Evolutionary conservation across 2,113 vertebrate genomes (phyloP).

Genomic region (Calyptomena viridis): DNA sequence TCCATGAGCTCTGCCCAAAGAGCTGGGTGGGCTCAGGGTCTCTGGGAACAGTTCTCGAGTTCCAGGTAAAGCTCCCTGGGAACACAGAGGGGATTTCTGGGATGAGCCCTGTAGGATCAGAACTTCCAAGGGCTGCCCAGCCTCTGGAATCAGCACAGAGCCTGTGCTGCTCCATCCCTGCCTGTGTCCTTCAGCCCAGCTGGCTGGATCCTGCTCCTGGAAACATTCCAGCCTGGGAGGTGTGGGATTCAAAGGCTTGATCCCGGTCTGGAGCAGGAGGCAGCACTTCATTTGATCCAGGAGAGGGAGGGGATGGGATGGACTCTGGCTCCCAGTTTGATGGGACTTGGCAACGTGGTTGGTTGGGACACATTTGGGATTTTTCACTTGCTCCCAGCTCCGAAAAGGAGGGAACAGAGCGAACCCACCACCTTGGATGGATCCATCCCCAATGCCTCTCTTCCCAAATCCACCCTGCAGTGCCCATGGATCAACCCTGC

Average conservation of each 20-base stretch:
- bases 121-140: not conserved
- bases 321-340: not conserved
- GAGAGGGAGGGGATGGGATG: not conserved
- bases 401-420: not conserved
- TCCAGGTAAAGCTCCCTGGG: not conserved
- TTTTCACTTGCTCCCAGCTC: not conserved
- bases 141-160: rapidly evolving
- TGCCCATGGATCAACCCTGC: rapidly evolving
- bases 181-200: rapidly evolving
- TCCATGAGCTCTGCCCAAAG: rapidly evolving
- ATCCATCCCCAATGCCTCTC: not conserved
- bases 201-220: not conserved
- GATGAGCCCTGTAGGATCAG: rapidly evolving
- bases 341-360: rapidly evolving
- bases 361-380: rapidly evolving
- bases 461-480: rapidly evolving
- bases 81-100: not conserved
- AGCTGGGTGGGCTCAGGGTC: rapidly evolving
- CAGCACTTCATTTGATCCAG: not conserved
- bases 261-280: not conserved
- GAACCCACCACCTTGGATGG: rapidly evolving
- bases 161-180: not conserved
- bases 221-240: not conserved
- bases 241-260: not conserved
- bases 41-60: not conserved